Base-by-base conservation (phyloP, 2,113 vertebrate species). In the Rousettus leschenaultii region DNA sequence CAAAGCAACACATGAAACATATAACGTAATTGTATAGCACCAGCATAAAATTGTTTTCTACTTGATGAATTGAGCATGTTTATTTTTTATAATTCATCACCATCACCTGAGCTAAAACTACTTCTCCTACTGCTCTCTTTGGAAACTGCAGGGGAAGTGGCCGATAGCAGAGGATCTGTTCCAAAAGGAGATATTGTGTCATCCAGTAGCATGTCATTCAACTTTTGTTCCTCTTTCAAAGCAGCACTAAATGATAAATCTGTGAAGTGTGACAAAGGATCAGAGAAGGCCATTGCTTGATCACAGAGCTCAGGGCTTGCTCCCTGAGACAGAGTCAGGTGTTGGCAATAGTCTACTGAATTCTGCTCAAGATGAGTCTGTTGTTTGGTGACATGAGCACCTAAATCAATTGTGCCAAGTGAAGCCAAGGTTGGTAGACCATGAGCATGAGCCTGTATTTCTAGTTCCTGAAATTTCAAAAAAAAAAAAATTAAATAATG, bases 191-290 rank as follows among this genome's bases (percentile, higher is more conserved):
- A 99, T 86, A 99, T 98, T 0, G 99, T 98, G 94, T 99, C 99
- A 26, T 99, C 99, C 98, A 99, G 98, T 75, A 99, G 98, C 95
- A 99, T 98, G 97, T 99, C 98, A 14, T 99, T 99, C 95, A 99
- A 98, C 82, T 98, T 98, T 48, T 99, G 99, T 89, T 99, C 99
- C 95, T 99, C 99, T 97, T 99, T 99, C 87, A 99, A 98, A 63
- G 99, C 99, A 4, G 99, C 98, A 0, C 99, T 99, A 98, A 99
- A 99, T 63, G 99, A 99, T 98, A 99, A 99, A 98, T 99, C 99
- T 0, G 99, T 99, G 98, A 99, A 99, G 97, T 99, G 99, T 43
- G 99, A 99, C 95, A 99, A 98, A 13, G 99, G 99, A 97, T 99
- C 99, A 2, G 99, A 99, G 98, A 99, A 99, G 21, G 99, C 98